Evolutionary conservation across 2,113 vertebrate species (phyloP).

Genomic region (Bubo scandiacus): DNA sequence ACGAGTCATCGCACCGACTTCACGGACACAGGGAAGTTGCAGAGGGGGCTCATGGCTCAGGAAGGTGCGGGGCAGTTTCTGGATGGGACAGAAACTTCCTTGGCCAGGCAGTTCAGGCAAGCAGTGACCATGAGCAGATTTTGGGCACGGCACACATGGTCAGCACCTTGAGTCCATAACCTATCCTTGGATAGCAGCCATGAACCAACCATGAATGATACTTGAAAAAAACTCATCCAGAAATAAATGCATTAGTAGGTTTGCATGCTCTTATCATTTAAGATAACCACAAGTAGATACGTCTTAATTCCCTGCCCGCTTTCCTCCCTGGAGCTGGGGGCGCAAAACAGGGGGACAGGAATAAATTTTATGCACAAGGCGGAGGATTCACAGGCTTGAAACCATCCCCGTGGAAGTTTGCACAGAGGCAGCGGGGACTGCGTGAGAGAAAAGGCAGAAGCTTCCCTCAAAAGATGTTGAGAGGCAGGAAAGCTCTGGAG

Average conservation of each 20-base stretch:
- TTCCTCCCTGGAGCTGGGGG: not conserved
- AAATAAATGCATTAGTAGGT: rapidly evolving
- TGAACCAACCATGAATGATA: rapidly evolving
- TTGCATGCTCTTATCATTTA: rapidly evolving
- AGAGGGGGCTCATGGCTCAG: not conserved
- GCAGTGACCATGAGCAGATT: rapidly evolving
- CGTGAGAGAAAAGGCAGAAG: not conserved
- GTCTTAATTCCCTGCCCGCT: not conserved
- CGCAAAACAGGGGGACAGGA: not conserved
- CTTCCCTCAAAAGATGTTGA: not conserved
- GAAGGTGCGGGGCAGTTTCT: not conserved
- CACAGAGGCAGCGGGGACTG: not conserved
- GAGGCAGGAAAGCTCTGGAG: not conserved
- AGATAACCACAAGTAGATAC: rapidly evolving
- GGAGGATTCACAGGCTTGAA: not conserved
- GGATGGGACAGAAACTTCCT: not conserved
- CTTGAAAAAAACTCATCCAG: not conserved
- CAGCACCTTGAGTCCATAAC: not conserved
- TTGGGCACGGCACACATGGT: not conserved
- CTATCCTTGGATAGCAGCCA: rapidly evolving
- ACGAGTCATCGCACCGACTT: not conserved
- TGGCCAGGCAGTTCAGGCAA: not conserved
- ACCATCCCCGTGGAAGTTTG: rapidly evolving
- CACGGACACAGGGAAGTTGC: rapidly evolving
- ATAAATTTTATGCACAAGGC: not conserved